Conservation (phyloP, 2,113 vertebrate species). For the Cromileptes altivelis region DNA sequence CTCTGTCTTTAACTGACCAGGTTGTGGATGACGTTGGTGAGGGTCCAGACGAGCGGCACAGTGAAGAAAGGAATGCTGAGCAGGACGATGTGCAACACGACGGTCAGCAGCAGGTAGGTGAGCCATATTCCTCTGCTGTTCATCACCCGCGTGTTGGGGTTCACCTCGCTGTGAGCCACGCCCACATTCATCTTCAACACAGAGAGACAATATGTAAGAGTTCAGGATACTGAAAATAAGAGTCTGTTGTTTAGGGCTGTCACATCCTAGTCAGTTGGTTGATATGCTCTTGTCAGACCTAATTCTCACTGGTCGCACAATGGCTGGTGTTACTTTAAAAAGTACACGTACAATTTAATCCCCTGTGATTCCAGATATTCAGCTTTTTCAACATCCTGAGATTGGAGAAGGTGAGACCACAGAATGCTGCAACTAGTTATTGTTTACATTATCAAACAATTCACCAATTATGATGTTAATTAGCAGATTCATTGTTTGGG, state of each 20-base stretch:
- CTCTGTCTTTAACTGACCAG: conserved; percentile 84
- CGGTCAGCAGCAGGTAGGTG: conserved; percentile 91
- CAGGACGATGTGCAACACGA: conserved; percentile 89
- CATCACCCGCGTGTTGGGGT: conserved; percentile 96
- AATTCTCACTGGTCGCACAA: no score
- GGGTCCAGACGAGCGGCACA: conserved; percentile 93
- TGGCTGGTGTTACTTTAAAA: no score
- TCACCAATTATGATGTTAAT: background rate
- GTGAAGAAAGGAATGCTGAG: conserved; percentile 97
- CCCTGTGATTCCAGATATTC: background rate
- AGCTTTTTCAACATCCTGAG: background rate
- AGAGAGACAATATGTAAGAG: background rate
- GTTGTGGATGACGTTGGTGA: conserved; percentile 97
- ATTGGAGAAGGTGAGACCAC: background rate
- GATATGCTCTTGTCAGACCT: no score
- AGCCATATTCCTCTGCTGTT: conserved; percentile 96
- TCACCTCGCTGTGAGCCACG: conserved; percentile 96
- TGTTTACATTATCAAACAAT: background rate
- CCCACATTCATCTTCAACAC: conserved; percentile 93
- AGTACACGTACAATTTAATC: background rate
- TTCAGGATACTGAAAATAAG: background rate
- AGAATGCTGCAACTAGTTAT: background rate
- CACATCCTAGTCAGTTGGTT: no score
- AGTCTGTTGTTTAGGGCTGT: background rate
- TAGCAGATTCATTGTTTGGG: no score